A percentile compares a stretch with the other conserved stretches of the same genome.
These are phyloP conservation scores for Megalurothrips usitatus DNA, from an alignment of 2,888 invertebrate species.

Conservation along the genomic window DNA sequence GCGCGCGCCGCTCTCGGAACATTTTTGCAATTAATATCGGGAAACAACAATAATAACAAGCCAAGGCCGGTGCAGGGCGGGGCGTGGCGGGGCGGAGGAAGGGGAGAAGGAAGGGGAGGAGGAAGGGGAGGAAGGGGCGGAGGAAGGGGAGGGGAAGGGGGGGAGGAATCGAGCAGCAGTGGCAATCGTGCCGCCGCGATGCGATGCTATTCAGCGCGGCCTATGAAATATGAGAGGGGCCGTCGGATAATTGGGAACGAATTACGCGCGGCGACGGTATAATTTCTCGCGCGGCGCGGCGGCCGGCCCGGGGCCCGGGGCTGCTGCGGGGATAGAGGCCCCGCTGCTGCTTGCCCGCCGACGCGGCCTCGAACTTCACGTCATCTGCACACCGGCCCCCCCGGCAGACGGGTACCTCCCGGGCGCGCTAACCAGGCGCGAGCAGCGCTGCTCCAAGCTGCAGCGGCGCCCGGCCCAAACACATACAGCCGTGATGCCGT, in stretches of 20 bases:
- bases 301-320: neutral
- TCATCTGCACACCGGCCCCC: neutral
- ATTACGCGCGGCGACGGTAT: neutral
- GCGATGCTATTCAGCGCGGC: neutral
- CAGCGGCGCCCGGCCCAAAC: neutral
- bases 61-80: neutral
- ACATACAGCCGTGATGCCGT: neutral
- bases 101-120: neutral
- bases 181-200: neutral
- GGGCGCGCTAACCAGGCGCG: neutral
- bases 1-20: neutral
- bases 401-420: neutral
- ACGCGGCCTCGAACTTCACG: neutral
- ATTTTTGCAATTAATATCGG: conserved; percentile 10
- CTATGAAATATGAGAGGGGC: neutral
- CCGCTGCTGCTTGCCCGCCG: too few species aligned
- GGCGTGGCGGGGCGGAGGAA: neutral
- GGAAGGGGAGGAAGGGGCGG: neutral
- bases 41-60: neutral
- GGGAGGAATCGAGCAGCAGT: neutral
- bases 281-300: neutral
- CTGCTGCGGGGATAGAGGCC: too few species aligned
- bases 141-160: neutral
- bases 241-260: neutral
- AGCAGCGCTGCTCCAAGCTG: too few species aligned